Base-by-base conservation (phyloP, 2,888 invertebrate genomes). In the Chromoteleia sp. region DNA sequence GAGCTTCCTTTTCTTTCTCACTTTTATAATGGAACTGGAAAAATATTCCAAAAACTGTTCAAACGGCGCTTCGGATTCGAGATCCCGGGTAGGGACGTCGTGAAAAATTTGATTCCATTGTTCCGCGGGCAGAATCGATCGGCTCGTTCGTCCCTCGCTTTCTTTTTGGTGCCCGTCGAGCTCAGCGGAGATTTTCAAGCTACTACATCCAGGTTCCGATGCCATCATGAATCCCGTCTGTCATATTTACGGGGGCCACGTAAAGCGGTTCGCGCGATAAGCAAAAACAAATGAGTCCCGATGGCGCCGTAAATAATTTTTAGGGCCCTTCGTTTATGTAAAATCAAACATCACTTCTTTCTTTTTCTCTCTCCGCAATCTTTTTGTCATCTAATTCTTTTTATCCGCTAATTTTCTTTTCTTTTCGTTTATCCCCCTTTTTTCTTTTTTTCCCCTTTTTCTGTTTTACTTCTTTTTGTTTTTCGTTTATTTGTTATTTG, bases 221-320 rank as follows among this genome's bases (percentile, higher is more conserved):
- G 83, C 81, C 86, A 86, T 87, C 86, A 81, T 84, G 81, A 75
- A 81, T 68, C 86, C 83, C 86, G 89, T 89, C 86, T 86, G 88
- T 90, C 89, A 89, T 88, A 87, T 89, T 89, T 88, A 89, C 87
- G 86, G 85, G 84, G 33, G 81, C 82, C 78, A 81, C 82, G 85
- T 85, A 84, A 88, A 87, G 86, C 83, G 82, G 77, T 77, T 30
- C 83, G 73, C 59, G 79, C 81, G 90, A 90, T 90, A 90, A 89
- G 88, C 89, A 89, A 89, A 89, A 90, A 90, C 89, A 89, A 90
- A 90, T 89, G 90, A 88, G 86, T 85, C 84, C 83, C 84, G 88
- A 89, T 88, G 88, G 85, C 41, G 50, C 59, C 76, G 80, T 87
- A 88, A 88, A 86, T 85, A 59, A 61, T 52, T 77, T 65, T 86